phyloP scores from a whole-genome alignment of 2,888 invertebrate genomes.

The Abrostola tripartita region DNA sequence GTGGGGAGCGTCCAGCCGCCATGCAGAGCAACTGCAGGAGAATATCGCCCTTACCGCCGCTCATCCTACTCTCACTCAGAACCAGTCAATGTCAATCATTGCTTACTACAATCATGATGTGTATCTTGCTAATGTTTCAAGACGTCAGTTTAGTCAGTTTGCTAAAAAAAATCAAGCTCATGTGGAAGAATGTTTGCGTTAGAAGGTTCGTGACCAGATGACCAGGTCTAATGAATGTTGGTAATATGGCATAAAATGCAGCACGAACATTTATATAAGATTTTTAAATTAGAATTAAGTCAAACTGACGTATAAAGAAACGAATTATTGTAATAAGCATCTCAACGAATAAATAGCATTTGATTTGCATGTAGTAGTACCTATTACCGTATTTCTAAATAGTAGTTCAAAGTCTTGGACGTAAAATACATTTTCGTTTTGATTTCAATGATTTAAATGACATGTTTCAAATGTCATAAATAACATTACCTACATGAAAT shows the following conservation, averaged over 20 bases:
- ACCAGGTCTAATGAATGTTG: constrained; percentile 62
- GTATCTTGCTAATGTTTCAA: constrained; percentile 56
- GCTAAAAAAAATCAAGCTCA: constrained; percentile 49
- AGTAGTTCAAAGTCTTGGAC: too few species aligned
- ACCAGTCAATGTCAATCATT: constrained; percentile 59
- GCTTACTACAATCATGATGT: constrained; percentile 48
- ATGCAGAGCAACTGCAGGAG: constrained; percentile 85
- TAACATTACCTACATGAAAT: too few species aligned
- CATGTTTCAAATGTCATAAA: too few species aligned
- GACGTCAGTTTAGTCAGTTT: constrained; percentile 53
- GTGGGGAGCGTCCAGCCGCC: constrained; percentile 91
- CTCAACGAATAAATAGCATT: constrained; percentile 7
- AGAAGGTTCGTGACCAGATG: constrained; percentile 74
- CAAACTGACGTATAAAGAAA: constrained; percentile 72
- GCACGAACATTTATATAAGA: constrained; percentile 52
- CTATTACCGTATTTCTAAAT: neutral
- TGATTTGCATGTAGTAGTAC: neutral
- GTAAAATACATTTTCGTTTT: too few species aligned
- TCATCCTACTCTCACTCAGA: constrained; percentile 61
- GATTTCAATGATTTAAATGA: too few species aligned
- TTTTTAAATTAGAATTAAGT: constrained; percentile 56
- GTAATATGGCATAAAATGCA: constrained; percentile 64
- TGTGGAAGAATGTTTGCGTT: constrained; percentile 61
- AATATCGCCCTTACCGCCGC: constrained; percentile 60
- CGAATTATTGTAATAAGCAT: constrained; percentile 77